Percentiles rank a stretch among this genome's conserved stretches.
Conservation (phyloP, 92 coral and sea anemone species). For the Anthopleura xanthogrammica region DNA sequence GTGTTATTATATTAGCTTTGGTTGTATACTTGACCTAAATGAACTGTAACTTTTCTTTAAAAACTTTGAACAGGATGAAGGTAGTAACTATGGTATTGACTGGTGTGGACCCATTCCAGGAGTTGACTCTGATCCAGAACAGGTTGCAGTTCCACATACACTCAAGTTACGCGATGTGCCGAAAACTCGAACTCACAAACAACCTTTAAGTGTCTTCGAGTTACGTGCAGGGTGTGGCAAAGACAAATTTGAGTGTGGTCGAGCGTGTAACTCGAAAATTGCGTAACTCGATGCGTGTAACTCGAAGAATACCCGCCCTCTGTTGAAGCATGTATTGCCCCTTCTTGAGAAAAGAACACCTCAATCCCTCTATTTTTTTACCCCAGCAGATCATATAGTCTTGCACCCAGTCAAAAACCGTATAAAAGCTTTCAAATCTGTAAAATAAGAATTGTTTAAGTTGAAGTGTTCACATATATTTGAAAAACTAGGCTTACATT, state of each 20-base stretch:
- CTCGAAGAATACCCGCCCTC: too few species aligned
- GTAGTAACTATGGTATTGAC: conserved; percentile 47
- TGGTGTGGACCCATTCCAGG: conserved; percentile 23
- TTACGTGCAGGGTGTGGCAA: too few species aligned
- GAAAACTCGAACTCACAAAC: too few species aligned
- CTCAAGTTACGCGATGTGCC: too few species aligned
- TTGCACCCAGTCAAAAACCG: conserved; percentile 12
- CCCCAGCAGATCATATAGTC: conserved; percentile 9
- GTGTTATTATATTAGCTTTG: neutral
- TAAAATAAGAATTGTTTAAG: neutral
- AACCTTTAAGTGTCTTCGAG: too few species aligned
- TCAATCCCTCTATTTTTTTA: neutral
- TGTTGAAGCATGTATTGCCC: conserved; percentile 4
- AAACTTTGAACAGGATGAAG: conserved; percentile 21
- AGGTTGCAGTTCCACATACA: conserved; percentile 46
- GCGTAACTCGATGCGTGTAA: too few species aligned
- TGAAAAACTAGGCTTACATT: too few species aligned
- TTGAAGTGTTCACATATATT: neutral
- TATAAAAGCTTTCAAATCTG: conserved; percentile 11
- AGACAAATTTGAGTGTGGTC: too few species aligned
- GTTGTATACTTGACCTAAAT: neutral
- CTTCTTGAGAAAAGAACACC: conserved; percentile 4
- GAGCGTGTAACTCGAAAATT: too few species aligned
- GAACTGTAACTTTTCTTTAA: neutral
- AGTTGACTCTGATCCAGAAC: conserved; percentile 47